Conservation (phyloP, 2,113 vertebrate species). For the Cairina moschata region DNA sequence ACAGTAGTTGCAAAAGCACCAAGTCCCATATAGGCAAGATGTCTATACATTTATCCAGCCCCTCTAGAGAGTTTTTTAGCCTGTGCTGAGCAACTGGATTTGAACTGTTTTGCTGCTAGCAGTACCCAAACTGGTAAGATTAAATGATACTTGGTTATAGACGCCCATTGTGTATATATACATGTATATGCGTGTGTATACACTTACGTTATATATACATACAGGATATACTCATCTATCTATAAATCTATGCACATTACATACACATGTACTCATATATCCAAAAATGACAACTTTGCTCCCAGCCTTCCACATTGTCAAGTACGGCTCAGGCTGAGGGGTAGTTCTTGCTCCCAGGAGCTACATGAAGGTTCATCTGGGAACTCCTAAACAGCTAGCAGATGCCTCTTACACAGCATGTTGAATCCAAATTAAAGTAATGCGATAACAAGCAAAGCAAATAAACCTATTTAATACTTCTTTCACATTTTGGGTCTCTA, state of each 20-base stretch:
- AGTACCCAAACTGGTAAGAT: not conserved
- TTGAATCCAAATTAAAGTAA: not conserved
- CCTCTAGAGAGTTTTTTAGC: not conserved
- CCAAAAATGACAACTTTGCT: not conserved
- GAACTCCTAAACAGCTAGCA: not conserved
- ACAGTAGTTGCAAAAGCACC: not conserved
- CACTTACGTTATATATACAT: too few species aligned
- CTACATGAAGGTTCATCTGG: not conserved
- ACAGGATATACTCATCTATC: not conserved
- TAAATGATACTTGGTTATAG: not conserved
- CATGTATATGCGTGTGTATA: not conserved
- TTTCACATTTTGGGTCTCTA: not conserved
- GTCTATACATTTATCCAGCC: not conserved
- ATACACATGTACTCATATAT: not conserved
- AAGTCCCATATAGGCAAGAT: not conserved
- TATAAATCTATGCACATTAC: not conserved
- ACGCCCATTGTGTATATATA: not conserved
- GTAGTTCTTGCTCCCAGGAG: not conserved
- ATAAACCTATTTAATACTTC: not conserved
- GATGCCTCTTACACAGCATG: fast-evolving
- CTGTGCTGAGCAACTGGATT: not conserved
- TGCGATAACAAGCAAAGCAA: not conserved
- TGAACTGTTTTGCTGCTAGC: not conserved
- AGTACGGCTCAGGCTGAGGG: not conserved
- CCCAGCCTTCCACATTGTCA: not conserved